A percentile compares a stretch with the other conserved stretches of the same genome.
Evolutionary conservation across 2,888 invertebrate species (phyloP).

Genomic region (Cerastis leucographa): DNA sequence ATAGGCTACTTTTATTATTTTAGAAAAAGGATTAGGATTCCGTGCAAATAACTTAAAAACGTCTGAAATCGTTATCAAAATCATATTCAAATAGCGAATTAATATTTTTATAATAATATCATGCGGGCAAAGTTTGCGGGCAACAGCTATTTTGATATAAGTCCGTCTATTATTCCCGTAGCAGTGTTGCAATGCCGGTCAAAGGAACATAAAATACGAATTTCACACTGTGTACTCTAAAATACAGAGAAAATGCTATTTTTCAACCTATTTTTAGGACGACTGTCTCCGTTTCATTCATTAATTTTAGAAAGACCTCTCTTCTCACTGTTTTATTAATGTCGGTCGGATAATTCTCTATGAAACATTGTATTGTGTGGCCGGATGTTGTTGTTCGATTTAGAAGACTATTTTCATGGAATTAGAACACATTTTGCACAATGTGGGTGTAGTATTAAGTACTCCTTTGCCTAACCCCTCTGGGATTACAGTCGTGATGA

Average conservation of each 20-base stretch:
- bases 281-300: conserved; percentile 28
- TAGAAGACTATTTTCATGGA: background rate
- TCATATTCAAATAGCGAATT: no score
- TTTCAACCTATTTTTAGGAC: conserved; percentile 27
- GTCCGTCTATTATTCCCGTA: background rate
- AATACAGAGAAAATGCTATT: conserved; percentile 12
- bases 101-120: no score
- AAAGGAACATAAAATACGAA: conserved; percentile 32
- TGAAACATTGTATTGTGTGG: conserved; percentile 4
- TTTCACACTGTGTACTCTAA: conserved; percentile 16
- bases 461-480: no score
- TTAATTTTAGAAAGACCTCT: conserved; percentile 32
- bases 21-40: no score
- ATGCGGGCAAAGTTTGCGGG: no score
- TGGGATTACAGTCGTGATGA: no score
- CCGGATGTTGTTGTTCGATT: background rate
- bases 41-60: no score
- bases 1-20: no score
- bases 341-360: conserved; percentile 10
- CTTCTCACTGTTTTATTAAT: background rate
- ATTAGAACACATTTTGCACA: background rate
- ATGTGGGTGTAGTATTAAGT: no score
- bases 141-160: no score
- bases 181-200: conserved; percentile 8
- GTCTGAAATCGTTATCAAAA: no score